Conservation (phyloP, 2,113 vertebrate genomes). For the Barbus barbus region DNA sequence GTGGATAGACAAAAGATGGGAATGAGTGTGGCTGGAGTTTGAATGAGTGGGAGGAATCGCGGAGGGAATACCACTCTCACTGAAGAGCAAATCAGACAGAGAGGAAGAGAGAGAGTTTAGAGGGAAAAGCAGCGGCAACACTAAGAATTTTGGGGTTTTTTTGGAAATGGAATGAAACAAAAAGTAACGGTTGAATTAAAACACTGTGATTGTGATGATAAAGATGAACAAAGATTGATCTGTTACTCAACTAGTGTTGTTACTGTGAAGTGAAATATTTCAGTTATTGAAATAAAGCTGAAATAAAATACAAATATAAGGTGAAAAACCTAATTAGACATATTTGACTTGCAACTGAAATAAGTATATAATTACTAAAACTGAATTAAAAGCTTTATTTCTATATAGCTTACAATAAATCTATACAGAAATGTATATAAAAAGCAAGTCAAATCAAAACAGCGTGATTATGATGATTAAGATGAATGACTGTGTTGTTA, state of each 20-base stretch:
- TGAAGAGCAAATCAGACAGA: conserved; percentile 39
- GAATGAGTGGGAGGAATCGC: conserved; percentile 30
- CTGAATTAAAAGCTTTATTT: too few species aligned
- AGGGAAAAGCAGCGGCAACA: conserved; percentile 33
- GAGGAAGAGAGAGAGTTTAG: conserved; percentile 46
- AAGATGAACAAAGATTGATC: not conserved
- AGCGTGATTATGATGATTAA: too few species aligned
- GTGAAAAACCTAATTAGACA: too few species aligned
- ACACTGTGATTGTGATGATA: not conserved
- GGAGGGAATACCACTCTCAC: conserved; percentile 34
- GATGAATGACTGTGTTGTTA: too few species aligned
- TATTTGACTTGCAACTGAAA: too few species aligned
- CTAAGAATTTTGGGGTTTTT: conserved; percentile 54
- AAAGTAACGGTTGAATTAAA: not conserved
- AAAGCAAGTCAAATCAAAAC: too few species aligned
- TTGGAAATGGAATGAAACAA: not conserved
- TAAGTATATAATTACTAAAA: too few species aligned
- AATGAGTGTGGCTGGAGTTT: conserved; percentile 1
- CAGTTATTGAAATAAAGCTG: not conserved
- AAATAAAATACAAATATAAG: too few species aligned
- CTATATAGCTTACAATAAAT: too few species aligned
- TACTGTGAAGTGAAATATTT: not conserved
- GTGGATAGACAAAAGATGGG: not conserved
- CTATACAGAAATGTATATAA: too few species aligned
- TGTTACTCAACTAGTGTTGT: not conserved